Percentiles rank a stretch among this genome's conserved stretches.
These are phyloP conservation scores for Zaprionus gabonicus DNA, from an alignment of 1,140 invertebrate genomes.

Conservation along the genomic window DNA sequence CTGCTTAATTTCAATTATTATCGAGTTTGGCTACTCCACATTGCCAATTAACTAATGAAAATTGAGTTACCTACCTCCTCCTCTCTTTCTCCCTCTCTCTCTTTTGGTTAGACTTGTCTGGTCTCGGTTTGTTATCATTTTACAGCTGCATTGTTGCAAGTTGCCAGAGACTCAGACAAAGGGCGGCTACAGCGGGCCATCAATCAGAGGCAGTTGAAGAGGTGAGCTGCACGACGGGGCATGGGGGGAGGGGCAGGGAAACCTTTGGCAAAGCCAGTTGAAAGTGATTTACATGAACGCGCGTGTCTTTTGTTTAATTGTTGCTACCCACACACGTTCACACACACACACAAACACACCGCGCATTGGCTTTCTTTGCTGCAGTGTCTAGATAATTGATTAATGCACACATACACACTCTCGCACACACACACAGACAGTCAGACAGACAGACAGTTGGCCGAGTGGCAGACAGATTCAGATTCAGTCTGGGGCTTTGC, in stretches of 20 bases:
- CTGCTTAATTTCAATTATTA: not conserved
- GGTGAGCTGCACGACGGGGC: not conserved
- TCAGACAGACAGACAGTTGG: conserved; percentile 5
- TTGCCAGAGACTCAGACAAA: conserved; percentile 50
- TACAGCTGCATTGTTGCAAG: conserved; percentile 58
- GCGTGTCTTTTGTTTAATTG: conserved; percentile 83
- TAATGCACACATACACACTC: conserved; percentile 53
- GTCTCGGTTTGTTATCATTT: conserved; percentile 60
- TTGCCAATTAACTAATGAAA: conserved; percentile 75
- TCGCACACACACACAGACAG: conserved; percentile 1
- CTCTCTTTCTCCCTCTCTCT: not conserved
- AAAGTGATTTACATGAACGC: conserved; percentile 78
- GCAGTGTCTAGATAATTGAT: conserved; percentile 72
- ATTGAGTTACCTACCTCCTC: conserved; percentile 29
- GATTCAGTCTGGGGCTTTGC: conserved; percentile 51
- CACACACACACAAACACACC: conserved; percentile 26
- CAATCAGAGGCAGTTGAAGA: conserved; percentile 56
- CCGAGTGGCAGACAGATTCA: not conserved
- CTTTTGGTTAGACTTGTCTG: conserved; percentile 12
- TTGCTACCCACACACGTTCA: conserved; percentile 69
- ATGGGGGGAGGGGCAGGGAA: conserved; percentile 18
- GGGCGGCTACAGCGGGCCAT: conserved; percentile 57
- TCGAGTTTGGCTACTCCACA: conserved; percentile 30
- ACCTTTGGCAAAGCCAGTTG: conserved; percentile 53
- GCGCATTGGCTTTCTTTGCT: conserved; percentile 57